Evolutionary conservation across 2,797 vertebrate genomes (phyloP), one percentile per base, ranked within the genome.

Genomic region (Lutjanus campechanus): DNA sequence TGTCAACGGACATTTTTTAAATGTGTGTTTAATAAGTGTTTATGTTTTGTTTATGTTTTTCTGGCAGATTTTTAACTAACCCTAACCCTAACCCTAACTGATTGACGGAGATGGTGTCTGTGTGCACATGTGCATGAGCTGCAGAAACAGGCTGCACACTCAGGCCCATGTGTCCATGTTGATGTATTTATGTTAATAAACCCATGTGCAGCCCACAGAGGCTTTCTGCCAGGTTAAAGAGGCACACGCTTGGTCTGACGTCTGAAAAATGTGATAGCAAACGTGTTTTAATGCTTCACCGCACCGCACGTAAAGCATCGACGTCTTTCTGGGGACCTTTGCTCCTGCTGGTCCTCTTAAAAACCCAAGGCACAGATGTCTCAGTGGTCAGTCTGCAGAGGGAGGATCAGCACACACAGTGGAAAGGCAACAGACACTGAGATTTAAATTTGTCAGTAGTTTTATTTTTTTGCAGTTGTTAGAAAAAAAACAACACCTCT

Each of bases 251-350:
- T 6, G 5, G 11, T 64, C 40, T 88, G 87, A 91, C 72, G 63
- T 89, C 66, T 66, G 56, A 51, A 55, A 29, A 46, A 56, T 10
- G 16, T 70, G 76, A 84, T 71, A 13, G 69, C 65, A 90, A 92
- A 93, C 56, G 20, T 73, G 64, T 67, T 75, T 83, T 82, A 82
- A 90, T 58, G 83, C 82, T 81, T 85, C 40, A 44, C 76, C 89
- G 77, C 82, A 65, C 79, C 47, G 62, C 51, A 47, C 11, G 7
- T 4, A 46, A 54, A 61, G 69, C 20, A 71, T 69, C 63, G 17
- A 22, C 74, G 36, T 79, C 6, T 58, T 16, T 59, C 64, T 44
- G 25, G 80, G 67, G 91, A 95, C 93, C 93, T 95, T 95, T 93
- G 93, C 77, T 90, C 92, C 73, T 29, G 44, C 16, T 73, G 2